A percentile compares a stretch with the other conserved stretches of the same genome.
These are phyloP conservation scores for Drosophila mayaguana DNA, from an alignment of 2,888 invertebrate species.

Conservation along the genomic window DNA sequence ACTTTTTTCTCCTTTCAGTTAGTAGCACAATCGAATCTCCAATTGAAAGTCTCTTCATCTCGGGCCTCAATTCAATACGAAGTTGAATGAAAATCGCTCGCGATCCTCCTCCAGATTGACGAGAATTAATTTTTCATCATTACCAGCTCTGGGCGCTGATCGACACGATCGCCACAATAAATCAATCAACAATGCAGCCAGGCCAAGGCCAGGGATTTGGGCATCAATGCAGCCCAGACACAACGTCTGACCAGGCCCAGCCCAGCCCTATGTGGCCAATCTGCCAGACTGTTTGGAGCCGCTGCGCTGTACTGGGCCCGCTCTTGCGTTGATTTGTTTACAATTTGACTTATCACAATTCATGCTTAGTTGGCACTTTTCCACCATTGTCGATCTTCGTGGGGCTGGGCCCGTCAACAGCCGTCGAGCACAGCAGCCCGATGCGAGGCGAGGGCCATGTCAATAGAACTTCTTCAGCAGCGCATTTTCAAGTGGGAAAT, in stretches of 20 bases:
- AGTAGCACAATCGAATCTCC: slow-evolving; percentile 9
- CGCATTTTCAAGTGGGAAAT: slow-evolving; percentile 66
- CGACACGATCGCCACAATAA: slow-evolving; percentile 68
- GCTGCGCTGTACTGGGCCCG: slow-evolving; percentile 30
- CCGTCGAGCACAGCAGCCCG: slow-evolving; percentile 42
- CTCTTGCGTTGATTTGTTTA: slow-evolving; percentile 67
- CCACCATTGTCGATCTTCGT: slow-evolving; percentile 16
- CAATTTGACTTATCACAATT: slow-evolving; percentile 72
- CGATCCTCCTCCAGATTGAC: slow-evolving; percentile 57
- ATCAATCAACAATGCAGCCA: slow-evolving; percentile 75
- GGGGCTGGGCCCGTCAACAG: slow-evolving; percentile 35
- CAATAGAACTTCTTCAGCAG: slow-evolving; percentile 81
- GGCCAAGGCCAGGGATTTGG: slow-evolving; percentile 38
- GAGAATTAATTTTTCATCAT: slow-evolving; percentile 80
- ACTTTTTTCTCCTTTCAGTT: slow-evolving; percentile 25
- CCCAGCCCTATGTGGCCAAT: slow-evolving; percentile 62
- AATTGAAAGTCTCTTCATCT: slow-evolving; percentile 55
- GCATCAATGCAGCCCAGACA: slow-evolving; percentile 47
- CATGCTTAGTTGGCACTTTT: slow-evolving; percentile 79
- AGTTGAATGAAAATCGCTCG: slow-evolving; percentile 36
- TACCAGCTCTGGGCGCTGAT: slow-evolving; percentile 57
- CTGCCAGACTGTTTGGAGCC: slow-evolving; percentile 80
- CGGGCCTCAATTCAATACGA: slow-evolving; percentile 51
- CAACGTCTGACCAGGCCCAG: slow-evolving; percentile 45
- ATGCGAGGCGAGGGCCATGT: slow-evolving; percentile 59